phyloP scores from a whole-genome alignment of 92 coral and sea anemone genomes.

The Paramuricea clavata region DNA sequence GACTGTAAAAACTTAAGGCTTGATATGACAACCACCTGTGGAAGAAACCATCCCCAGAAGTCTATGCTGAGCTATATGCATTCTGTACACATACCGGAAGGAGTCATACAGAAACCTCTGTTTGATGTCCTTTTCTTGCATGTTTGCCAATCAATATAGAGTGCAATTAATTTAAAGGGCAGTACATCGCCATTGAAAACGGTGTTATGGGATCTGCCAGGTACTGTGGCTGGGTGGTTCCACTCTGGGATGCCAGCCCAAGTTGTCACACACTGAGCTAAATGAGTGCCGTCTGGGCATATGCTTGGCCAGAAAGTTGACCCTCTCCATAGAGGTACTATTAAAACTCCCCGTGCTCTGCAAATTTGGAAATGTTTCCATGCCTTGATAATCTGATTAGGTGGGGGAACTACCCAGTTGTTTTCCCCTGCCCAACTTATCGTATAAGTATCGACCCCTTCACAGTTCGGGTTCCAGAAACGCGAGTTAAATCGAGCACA shows the following conservation, averaged over 20 bases:
- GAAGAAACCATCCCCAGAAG: slow-evolving; percentile 47
- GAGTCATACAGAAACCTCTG: too few relatives aligned
- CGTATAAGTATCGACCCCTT: slow-evolving; percentile 56
- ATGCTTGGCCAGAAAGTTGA: slow-evolving; percentile 62
- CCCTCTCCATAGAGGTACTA: slow-evolving; percentile 56
- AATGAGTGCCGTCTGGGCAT: slow-evolving; percentile 60
- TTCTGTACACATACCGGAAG: slow-evolving; percentile 50
- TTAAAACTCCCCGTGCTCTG: slow-evolving; percentile 50
- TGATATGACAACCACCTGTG: not conserved
- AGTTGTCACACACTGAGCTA: slow-evolving; percentile 52
- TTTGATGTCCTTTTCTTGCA: slow-evolving; percentile 7
- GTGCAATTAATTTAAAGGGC: slow-evolving; percentile 56
- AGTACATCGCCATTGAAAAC: slow-evolving; percentile 47
- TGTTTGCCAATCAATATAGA: slow-evolving; percentile 50
- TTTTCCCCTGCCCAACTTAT: slow-evolving; percentile 53
- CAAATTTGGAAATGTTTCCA: slow-evolving; percentile 62
- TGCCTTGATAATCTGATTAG: slow-evolving; percentile 57
- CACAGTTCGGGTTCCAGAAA: slow-evolving; percentile 68
- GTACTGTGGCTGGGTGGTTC: slow-evolving; percentile 51
- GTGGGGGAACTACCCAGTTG: slow-evolving; percentile 65
- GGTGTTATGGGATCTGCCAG: slow-evolving; percentile 48
- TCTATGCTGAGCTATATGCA: too few relatives aligned
- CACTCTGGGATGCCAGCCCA: slow-evolving; percentile 67
- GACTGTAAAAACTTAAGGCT: slow-evolving; percentile 40
- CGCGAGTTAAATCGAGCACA: slow-evolving; percentile 58